Base-by-base conservation (phyloP, 2,888 invertebrate genomes). In the Nipponacmea schrenckii region DNA sequence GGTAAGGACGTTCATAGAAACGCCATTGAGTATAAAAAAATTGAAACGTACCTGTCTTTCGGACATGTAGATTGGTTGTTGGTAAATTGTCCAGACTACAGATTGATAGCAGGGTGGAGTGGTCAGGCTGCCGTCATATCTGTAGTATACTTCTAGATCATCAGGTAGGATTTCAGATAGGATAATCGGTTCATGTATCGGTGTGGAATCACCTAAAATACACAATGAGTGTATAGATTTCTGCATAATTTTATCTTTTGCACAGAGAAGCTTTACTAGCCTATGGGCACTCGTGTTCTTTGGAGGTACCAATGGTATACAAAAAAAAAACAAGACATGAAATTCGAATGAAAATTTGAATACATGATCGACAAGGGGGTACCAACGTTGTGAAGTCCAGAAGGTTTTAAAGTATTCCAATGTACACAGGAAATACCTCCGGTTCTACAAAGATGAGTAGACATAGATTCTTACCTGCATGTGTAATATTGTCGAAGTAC, bases 51-150 rank as follows among this genome's bases (percentile, higher is more conserved):
- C 82, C 80, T 83, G 83, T 14, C 78, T 76, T 64, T 81, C 78
- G 0, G 81, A 78, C 26, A 83, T 78, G 27, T 80, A 77, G 44
- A 83, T 81, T 2, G 71, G 71, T n/a, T 83, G 79, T 8, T 73
- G 74, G 70, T 84, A 83, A 8, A 87, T 66, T 2, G 84, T 82
- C 87, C 87, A 87, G 45, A 77, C 77, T 64, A 86, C 85, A 39
- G 78, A 79, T 76, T 86, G 84, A 67, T 79, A 80, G 72, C 86
- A 87, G 0, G 85, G 85, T 10, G 87, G 87, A n/a, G 83, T 83
- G 66, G 86, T 86, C 69, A 85, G 72, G 64, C 84, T 84, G 44
- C 87, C 86, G 45, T 74, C 70, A 73, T 87, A 87, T 1, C 85
- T 78, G 76, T 79, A 87, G 79, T 80, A 87, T 46, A 77, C 74